These are phyloP conservation scores for Ceriagrion tenellum DNA, from an alignment of 2,888 invertebrate genomes.

Conservation along the genomic window DNA sequence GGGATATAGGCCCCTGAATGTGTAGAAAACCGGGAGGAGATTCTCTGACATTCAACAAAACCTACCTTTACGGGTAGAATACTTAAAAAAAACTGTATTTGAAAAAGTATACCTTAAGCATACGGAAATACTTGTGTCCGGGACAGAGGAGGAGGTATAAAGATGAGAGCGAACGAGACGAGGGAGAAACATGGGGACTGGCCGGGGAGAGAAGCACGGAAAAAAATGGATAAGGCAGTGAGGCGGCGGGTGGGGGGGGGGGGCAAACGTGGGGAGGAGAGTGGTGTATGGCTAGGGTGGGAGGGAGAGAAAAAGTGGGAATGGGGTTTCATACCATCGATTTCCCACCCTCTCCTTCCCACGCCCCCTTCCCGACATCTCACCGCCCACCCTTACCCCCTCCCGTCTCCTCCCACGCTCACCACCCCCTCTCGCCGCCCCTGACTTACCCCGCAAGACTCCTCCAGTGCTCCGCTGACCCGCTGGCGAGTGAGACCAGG, in stretches of 20 bases:
- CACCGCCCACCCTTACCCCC: neutral
- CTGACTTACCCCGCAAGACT: neutral
- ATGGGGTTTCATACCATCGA: slow-evolving; percentile 6
- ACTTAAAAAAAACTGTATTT: too few relatives aligned
- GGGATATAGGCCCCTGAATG: too few relatives aligned
- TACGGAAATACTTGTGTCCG: neutral
- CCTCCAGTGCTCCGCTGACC: slow-evolving; percentile 17
- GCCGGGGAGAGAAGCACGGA: neutral
- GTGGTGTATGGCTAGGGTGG: neutral
- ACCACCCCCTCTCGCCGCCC: neutral
- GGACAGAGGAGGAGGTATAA: neutral
- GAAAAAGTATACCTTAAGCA: neutral
- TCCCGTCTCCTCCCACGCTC: neutral
- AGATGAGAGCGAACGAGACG: too few relatives aligned
- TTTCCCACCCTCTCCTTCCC: neutral
- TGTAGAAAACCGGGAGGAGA: too few relatives aligned
- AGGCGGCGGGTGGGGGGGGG: neutral
- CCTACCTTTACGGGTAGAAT: too few relatives aligned
- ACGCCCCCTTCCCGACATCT: neutral
- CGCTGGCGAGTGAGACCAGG: neutral
- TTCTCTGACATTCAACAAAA: too few relatives aligned
- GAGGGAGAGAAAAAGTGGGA: neutral
- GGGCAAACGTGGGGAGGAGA: too few relatives aligned
- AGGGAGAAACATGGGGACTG: too few relatives aligned
- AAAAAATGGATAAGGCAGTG: neutral